Evolutionary conservation across 2,113 vertebrate genomes (phyloP).

Genomic region (Sturnus vulgaris): DNA sequence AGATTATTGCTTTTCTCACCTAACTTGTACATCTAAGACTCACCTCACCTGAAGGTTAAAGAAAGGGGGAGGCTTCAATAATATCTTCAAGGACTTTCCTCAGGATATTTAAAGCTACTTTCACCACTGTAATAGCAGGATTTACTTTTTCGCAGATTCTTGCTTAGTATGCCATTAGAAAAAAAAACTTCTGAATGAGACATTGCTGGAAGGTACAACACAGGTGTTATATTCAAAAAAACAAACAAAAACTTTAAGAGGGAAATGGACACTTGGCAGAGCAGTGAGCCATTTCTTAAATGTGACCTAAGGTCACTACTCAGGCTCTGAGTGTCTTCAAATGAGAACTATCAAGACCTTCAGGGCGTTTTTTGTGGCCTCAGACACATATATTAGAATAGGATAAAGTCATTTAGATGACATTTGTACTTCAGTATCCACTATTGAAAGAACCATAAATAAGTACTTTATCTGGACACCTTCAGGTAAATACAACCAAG

Average conservation of each 20-base stretch:
- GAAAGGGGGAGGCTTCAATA: neutral
- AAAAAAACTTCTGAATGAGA: neutral
- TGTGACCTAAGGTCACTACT: too few species aligned
- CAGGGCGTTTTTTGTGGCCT: neutral
- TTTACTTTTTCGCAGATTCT: neutral
- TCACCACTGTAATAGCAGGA: neutral
- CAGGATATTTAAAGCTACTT: neutral
- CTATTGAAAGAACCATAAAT: neutral
- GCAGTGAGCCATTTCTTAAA: neutral
- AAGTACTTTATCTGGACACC: neutral
- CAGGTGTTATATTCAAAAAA: neutral
- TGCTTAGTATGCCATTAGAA: neutral
- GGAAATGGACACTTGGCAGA: neutral
- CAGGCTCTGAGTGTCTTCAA: neutral
- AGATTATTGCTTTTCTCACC: neutral
- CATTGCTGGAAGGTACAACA: neutral
- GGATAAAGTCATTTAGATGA: neutral
- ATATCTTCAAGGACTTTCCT: neutral
- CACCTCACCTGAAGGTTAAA: neutral
- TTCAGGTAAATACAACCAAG: neutral
- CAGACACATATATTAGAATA: neutral
- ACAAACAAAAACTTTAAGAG: neutral
- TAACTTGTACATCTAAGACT: neutral
- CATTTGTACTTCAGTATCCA: neutral
- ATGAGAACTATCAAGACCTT: neutral